Percentiles rank a stretch among this genome's conserved stretches.
Conservation (phyloP, 1,140 invertebrate species). For the Hormaphis cornu region DNA sequence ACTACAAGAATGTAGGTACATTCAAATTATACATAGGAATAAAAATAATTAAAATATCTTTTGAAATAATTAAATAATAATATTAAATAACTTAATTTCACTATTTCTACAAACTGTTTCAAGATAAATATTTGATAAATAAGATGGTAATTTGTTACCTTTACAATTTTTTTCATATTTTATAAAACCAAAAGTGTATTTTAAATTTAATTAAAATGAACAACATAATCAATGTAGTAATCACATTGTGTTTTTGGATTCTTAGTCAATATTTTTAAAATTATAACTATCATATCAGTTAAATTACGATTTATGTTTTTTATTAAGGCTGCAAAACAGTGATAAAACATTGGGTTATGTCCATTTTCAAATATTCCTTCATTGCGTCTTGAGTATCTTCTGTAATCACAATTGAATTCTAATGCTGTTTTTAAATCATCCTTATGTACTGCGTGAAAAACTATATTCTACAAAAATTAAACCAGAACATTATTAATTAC, state of each 20-base stretch:
- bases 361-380: not conserved
- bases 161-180: no score
- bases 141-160: no score
- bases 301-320: not conserved
- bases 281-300: not conserved
- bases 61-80: no score
- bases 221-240: not conserved
- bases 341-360: not conserved
- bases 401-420: not conserved
- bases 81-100: no score
- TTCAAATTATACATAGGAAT: no score
- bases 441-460: not conserved
- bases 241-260: not conserved
- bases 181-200: no score
- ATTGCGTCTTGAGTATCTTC: not conserved
- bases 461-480: not conserved
- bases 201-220: not conserved
- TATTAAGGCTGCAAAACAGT: not conserved
- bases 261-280: not conserved
- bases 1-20: no score
- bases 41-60: no score
- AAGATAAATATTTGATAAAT: no score
- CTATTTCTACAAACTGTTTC: no score
- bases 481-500: not conserved
- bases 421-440: not conserved